phyloP scores from a whole-genome alignment of 2,888 invertebrate species.

The Alloplasta piceator region DNA sequence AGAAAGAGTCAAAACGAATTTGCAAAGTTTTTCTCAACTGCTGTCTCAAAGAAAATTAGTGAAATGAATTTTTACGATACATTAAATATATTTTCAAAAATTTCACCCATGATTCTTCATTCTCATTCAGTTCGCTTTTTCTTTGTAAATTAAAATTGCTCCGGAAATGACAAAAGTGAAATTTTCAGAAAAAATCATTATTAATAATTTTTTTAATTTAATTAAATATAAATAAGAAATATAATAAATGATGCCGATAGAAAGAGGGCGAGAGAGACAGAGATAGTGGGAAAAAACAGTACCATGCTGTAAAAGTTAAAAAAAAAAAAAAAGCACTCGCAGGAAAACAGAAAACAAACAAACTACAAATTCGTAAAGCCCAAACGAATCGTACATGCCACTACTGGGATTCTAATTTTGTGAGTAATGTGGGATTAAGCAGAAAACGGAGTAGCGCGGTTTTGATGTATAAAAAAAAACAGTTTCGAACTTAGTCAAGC shows the following conservation, averaged over 20 bases:
- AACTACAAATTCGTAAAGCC: constrained; percentile 6
- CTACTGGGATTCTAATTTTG: constrained; percentile 3
- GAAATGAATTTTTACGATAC: too few species aligned
- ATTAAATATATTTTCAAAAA: too few species aligned
- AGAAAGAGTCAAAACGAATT: too few species aligned
- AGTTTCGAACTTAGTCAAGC: neutral
- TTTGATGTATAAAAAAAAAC: neutral
- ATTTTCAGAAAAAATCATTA: too few species aligned
- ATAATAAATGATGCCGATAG: constrained; percentile 7
- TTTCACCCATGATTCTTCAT: too few species aligned
- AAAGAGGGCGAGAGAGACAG: constrained; percentile 13
- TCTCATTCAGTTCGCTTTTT: too few species aligned
- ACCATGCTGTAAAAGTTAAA: neutral
- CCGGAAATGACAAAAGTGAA: too few species aligned
- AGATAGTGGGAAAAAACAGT: constrained; percentile 17
- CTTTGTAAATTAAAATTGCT: too few species aligned
- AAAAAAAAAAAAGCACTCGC: neutral
- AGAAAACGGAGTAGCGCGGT: neutral
- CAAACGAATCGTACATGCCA: constrained; percentile 35
- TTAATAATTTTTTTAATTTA: too few species aligned
- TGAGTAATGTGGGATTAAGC: neutral
- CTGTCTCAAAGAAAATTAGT: too few species aligned
- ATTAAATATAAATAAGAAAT: too few species aligned
- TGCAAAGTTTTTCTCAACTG: too few species aligned
- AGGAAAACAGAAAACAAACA: constrained; percentile 1